phyloP scores from a whole-genome alignment of 2,113 vertebrate genomes.

The Vulpes lagopus region DNA sequence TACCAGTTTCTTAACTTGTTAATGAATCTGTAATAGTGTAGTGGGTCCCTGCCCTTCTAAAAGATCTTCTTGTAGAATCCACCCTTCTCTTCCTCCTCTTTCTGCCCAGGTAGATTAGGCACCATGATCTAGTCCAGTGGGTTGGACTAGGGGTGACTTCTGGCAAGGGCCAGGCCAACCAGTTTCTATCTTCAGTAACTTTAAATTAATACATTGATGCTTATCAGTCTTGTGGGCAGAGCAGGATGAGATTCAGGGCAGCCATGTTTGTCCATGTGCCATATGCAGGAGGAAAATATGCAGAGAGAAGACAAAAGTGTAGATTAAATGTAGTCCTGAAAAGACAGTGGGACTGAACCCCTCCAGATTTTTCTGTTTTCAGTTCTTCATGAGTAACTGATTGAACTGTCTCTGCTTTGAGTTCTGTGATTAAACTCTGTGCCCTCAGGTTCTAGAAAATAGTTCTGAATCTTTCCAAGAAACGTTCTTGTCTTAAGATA shows the following conservation, averaged over 20 bases:
- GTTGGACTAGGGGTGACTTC: not conserved
- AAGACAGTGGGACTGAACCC: too few relatives aligned
- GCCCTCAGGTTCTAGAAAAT: not conserved
- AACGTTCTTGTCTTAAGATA: not conserved
- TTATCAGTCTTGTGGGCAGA: not conserved
- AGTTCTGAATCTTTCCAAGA: not conserved
- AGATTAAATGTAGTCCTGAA: not conserved
- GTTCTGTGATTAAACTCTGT: not conserved
- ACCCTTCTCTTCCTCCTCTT: not conserved
- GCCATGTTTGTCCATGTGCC: not conserved
- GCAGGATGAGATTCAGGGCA: not conserved
- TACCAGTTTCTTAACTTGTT: not conserved
- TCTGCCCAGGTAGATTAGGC: not conserved
- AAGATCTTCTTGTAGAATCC: not conserved
- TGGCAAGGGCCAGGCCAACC: not conserved
- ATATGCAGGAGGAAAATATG: not conserved
- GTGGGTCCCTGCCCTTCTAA: not conserved
- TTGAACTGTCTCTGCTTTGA: not conserved
- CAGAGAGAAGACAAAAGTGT: not conserved
- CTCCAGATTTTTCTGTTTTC: not conserved
- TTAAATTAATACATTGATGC: rapidly evolving
- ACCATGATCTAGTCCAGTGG: not conserved
- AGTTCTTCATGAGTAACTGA: not conserved
- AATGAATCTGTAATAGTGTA: not conserved
- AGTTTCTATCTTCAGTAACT: not conserved